These are phyloP conservation scores for Zaprionus davidi DNA, from an alignment of 1,140 invertebrate genomes.

Conservation along the genomic window DNA sequence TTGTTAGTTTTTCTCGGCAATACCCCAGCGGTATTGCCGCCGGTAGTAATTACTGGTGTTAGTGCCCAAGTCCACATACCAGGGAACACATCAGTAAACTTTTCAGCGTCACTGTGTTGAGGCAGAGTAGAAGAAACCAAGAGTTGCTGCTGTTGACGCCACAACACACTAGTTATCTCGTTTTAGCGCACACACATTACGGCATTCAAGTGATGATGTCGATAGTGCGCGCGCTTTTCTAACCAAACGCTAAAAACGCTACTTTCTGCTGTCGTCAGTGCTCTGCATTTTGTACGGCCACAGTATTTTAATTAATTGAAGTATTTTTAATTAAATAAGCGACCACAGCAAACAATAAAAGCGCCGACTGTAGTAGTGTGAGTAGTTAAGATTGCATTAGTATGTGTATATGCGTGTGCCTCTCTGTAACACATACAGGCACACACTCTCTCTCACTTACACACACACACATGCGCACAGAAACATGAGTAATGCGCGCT, in stretches of 20 bases:
- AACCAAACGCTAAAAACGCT: conserved; percentile 37
- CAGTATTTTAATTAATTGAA: conserved; percentile 68
- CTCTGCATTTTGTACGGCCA: conserved; percentile 51
- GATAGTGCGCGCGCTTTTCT: conserved; percentile 69
- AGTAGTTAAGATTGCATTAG: conserved; percentile 41
- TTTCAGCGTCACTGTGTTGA: conserved; percentile 59
- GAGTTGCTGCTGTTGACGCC: conserved; percentile 18
- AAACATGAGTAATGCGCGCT: conserved; percentile 70
- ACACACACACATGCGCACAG: conserved; percentile 64
- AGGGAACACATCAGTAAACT: conserved; percentile 49
- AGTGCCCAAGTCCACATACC: conserved; percentile 19
- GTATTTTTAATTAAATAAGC: conserved; percentile 75
- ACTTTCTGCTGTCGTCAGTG: conserved; percentile 11
- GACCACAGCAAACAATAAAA: conserved; percentile 55
- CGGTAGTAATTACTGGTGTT: conserved; percentile 48
- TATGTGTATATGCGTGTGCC: conserved; percentile 42
- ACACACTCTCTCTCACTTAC: conserved; percentile 24
- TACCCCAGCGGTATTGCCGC: conserved; percentile 43
- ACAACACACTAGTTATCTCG: conserved; percentile 70
- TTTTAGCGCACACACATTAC: conserved; percentile 61
- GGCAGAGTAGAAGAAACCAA: conserved; percentile 26
- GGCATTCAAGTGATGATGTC: conserved; percentile 32
- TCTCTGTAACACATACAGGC: conserved; percentile 44
- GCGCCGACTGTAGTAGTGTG: conserved; percentile 35
- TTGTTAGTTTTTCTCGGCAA: conserved; percentile 53